Evolutionary conservation across 1,140 invertebrate species (phyloP).

Genomic region (Amyelois transitella): DNA sequence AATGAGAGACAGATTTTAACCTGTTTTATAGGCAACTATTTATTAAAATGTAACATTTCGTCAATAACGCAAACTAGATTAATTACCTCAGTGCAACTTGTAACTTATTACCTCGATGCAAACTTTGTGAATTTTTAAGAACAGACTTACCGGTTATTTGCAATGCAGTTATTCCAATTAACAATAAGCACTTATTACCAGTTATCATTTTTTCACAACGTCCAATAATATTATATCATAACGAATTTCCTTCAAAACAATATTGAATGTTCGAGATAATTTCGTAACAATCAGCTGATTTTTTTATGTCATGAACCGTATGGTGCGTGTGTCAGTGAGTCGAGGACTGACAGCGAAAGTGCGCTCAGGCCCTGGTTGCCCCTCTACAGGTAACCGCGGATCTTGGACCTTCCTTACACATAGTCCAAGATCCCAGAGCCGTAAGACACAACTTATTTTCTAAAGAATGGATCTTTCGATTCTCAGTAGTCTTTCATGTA

Average conservation of each 20-base stretch:
- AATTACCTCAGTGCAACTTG: too few relatives aligned
- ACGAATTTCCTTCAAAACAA: background rate
- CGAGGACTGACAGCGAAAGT: background rate
- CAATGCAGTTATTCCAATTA: slow-evolving; percentile 69
- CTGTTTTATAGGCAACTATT: too few relatives aligned
- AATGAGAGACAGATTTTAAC: too few relatives aligned
- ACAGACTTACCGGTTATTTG: slow-evolving; percentile 48
- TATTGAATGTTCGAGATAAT: background rate
- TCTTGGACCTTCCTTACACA: background rate
- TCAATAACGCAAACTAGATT: too few relatives aligned
- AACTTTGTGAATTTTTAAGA: too few relatives aligned
- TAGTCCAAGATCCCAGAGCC: too few relatives aligned
- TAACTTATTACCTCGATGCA: too few relatives aligned
- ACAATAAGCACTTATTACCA: slow-evolving; percentile 66
- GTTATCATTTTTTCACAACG: slow-evolving; percentile 35
- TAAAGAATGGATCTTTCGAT: too few relatives aligned
- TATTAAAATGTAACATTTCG: too few relatives aligned
- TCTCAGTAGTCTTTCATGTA: too few relatives aligned
- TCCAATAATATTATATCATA: background rate
- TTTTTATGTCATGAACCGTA: background rate
- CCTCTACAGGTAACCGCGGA: background rate
- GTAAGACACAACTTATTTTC: too few relatives aligned
- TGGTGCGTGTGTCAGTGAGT: background rate
- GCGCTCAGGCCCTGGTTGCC: background rate
- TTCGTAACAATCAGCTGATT: background rate